Evolutionary conservation across 2,797 vertebrate species (phyloP), one percentile per base, ranked within the genome.

Genomic region (Cirrhinus molitorella): DNA sequence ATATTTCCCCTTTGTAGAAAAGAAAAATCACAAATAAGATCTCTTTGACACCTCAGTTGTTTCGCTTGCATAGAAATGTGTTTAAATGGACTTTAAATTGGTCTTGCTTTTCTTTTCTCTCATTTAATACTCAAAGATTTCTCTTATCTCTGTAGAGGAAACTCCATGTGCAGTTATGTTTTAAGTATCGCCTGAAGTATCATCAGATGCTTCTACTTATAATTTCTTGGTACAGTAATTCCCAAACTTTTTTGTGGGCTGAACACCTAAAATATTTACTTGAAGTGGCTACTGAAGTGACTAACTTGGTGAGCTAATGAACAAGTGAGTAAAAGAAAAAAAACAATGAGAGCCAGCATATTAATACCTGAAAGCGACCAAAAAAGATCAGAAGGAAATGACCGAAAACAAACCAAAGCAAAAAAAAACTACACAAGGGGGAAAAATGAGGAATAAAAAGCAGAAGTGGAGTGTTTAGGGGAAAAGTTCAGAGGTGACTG

Each of bases 71-170:
- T 43, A 75, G 13, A 13, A 25, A 75, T 43, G 25, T 3, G 21
- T 57, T 57, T 75, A 75, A 57, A 75, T 75, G 8, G 21, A 1
- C 51, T 75, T 75, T 17, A 75, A 75, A 57, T 75, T 57, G 72
- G 11, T 34, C 21, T 75, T 40, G 71, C 49, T 53, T 73, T 47
- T 51, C 70, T 74, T n/a, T 49, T 73, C 5, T n/a, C n/a, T n/a
- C n/a, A n/a, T 43, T 57, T 43, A 57, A 43, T 43, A 17, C 2
- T 23, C 21, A 75, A 40, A 23, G 14, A 57, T 57, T 14, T 4
- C n/a, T 23, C 21, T 19, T 21, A 57, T 75, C 13, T 57, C 21
- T 37, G 51, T 11, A 23, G 19, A 74, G 0, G 4, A 9, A 40
- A 55, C 19, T 73, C 6, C 11, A 37, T 73, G 21, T 53, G 12